Evolutionary conservation across 1,140 invertebrate species (phyloP), one percentile per base, ranked within the genome.

Genomic region (Mercenaria mercenaria): DNA sequence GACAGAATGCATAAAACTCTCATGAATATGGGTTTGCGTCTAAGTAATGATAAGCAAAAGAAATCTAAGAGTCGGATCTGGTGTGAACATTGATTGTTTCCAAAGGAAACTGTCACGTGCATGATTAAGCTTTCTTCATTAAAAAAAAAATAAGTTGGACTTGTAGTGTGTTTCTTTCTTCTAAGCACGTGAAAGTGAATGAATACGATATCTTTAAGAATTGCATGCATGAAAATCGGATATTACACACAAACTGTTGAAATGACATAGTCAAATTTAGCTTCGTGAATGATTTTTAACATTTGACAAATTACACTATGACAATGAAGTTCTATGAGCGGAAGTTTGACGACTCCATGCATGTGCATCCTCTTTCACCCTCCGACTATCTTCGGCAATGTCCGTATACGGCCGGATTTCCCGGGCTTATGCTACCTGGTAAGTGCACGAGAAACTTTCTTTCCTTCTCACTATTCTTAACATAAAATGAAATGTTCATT

Each of bases 351-450:
- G 86, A 88, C 50, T 41, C 72, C 6, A 69, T 88, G 86, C 86
- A 88, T 32, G 47, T 88, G 76, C 86, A 72, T 69, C 43, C 86
- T 13, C 61, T 80, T 0, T 77, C 72, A 39, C n/a, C 86, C 18
- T 81, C 86, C 32, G 86, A 88, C 76, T 88, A 88, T 79, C 64
- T 88, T 39, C 86, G 86, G 43, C 86, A 88, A 50, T 88, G 86
- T 88, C 76, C 86, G 59, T 88, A 88, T 56, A 39, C 86, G 8
- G 72, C 85, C 76, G 86, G 86, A 52, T 72, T 88, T 43, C 56
- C 86, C 3, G 61, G 86, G 3, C 64, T 88, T n/a, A 88, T 88
- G 77, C 64, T 88, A 61, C 86, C 76, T 26, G 86, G 86, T 88
- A 88, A 88, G 77, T 77, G 61, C 39, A 72, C 18, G 67, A 39